phyloP scores from a whole-genome alignment of 2,888 invertebrate genomes.

The Rotaria magnacalcarata region DNA sequence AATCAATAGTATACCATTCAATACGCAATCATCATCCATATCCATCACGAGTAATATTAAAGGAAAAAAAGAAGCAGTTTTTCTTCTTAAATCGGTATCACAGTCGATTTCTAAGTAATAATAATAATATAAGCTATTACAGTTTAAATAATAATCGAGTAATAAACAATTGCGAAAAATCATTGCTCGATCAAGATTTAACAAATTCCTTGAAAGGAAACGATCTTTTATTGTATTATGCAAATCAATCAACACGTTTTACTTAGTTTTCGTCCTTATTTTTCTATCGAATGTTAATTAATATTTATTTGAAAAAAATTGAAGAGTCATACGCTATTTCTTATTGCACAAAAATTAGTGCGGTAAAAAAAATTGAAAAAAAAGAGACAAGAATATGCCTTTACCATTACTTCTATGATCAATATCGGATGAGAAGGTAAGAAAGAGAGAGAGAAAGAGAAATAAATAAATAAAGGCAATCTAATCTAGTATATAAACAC shows the following conservation, averaged over 20 bases:
- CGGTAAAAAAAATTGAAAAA: not conserved
- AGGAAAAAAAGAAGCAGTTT: not conserved
- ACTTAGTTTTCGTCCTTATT: not conserved
- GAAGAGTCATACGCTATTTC: not conserved
- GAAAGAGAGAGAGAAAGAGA: not conserved
- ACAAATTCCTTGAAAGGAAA: not conserved
- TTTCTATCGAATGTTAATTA: not conserved
- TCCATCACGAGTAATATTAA: not conserved
- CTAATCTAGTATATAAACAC: not conserved
- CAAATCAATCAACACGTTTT: not conserved
- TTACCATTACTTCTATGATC: not conserved
- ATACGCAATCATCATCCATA: not conserved
- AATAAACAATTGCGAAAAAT: constrained; percentile 14
- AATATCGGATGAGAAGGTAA: not conserved
- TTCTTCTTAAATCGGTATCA: not conserved
- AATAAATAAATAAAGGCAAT: not conserved
- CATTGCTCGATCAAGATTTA: not conserved
- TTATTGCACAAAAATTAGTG: not conserved
- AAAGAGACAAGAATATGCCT: not conserved
- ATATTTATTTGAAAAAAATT: not conserved
- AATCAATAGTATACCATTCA: not conserved
- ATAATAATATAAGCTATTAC: not conserved
- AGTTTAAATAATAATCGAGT: not conserved
- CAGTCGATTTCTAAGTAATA: not conserved
- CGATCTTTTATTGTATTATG: not conserved